These are phyloP conservation scores for Artibeus jamaicensis DNA, from an alignment of 2,797 vertebrate genomes.

Conservation along the genomic window DNA sequence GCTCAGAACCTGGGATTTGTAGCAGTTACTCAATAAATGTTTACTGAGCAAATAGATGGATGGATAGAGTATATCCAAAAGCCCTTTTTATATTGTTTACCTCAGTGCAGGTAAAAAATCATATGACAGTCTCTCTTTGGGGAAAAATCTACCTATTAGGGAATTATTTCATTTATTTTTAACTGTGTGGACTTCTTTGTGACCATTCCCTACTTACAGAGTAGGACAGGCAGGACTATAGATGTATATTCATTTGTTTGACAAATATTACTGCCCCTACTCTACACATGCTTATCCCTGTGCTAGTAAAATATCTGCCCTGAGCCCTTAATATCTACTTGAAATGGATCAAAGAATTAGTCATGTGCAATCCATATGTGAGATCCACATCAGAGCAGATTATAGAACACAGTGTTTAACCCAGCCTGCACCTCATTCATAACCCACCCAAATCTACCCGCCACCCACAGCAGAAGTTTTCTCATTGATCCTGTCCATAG, in stretches of 20 bases:
- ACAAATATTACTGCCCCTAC: neutral
- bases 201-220: neutral
- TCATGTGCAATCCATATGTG: neutral
- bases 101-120: neutral
- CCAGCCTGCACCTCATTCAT: neutral
- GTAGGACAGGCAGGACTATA: neutral
- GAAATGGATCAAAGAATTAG: neutral
- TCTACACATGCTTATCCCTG: neutral
- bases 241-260: neutral
- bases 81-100: neutral
- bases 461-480: neutral
- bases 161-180: slow-evolving; percentile 1
- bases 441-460: neutral
- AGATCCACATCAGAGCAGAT: neutral
- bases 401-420: neutral
- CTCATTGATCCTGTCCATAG: neutral
- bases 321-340: neutral
- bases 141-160: neutral
- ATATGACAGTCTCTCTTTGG: neutral
- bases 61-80: neutral
- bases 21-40: neutral
- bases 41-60: neutral
- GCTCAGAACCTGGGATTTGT: neutral
- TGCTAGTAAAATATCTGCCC: neutral
- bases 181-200: neutral